Evolutionary conservation across 2,888 invertebrate species (phyloP).

Genomic region (Sphecodes monilicornis): DNA sequence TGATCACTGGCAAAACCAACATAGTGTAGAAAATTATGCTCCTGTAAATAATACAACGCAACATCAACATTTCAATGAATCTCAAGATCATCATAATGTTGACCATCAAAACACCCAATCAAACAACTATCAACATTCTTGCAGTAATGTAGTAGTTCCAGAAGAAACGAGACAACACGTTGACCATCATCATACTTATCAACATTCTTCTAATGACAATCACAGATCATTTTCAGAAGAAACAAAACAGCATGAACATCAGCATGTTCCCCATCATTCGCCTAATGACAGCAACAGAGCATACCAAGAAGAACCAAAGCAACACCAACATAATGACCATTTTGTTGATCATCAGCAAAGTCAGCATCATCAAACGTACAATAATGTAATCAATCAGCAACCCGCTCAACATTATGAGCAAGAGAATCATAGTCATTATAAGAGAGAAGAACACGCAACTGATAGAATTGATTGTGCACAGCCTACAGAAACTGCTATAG

Average conservation of each 20-base stretch:
- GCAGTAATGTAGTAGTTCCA: constrained; percentile 11
- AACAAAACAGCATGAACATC: constrained; percentile 18
- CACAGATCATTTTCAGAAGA: constrained; percentile 22
- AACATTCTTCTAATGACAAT: constrained; percentile 29
- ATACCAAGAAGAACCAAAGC: constrained; percentile 23
- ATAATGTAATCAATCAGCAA: constrained; percentile 41
- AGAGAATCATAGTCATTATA: constrained; percentile 21
- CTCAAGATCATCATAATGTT: constrained; percentile 39
- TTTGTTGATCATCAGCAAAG: constrained; percentile 27
- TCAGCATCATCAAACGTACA: constrained; percentile 30
- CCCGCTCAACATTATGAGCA: constrained; percentile 40
- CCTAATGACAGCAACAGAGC: constrained; percentile 26
- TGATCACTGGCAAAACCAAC: constrained; percentile 18
- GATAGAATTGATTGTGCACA: constrained; percentile 23
- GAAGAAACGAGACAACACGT: constrained; percentile 24
- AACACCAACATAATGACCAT: constrained; percentile 31
- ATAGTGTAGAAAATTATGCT: constrained; percentile 25
- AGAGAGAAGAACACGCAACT: constrained; percentile 6
- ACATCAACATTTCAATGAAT: constrained; percentile 42
- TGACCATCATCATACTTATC: constrained; percentile 29
- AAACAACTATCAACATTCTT: constrained; percentile 40
- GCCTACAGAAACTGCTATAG: constrained; percentile 17
- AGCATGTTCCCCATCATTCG: constrained; percentile 31
- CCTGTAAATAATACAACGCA: constrained; percentile 36
- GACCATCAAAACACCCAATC: constrained; percentile 32